Evolutionary conservation across 37 sponge, comb jelly and placozoan species (phyloP).

Genomic region (Bolinopsis microptera): DNA sequence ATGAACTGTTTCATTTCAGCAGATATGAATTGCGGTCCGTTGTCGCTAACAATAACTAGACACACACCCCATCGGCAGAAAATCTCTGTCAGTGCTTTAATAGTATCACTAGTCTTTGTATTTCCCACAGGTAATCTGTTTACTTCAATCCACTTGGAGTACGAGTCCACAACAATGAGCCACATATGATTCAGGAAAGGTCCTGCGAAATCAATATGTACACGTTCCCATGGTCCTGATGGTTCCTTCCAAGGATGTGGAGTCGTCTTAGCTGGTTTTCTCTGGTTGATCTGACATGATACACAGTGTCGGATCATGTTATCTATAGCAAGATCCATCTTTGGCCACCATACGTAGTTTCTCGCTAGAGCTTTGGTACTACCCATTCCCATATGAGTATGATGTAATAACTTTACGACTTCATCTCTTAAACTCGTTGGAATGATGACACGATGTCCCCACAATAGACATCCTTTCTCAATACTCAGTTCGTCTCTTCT

Average conservation of each 20-base stretch:
- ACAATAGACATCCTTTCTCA: neutral
- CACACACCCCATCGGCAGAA: conserved; percentile 69
- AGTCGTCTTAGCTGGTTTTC: neutral
- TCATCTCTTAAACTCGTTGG: neutral
- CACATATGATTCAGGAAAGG: neutral
- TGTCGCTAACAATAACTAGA: conserved; percentile 62
- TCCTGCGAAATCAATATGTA: neutral
- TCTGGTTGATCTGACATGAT: neutral
- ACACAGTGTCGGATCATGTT: neutral
- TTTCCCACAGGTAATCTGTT: conserved; percentile 52
- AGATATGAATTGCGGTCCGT: conserved; percentile 69
- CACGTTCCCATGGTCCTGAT: neutral
- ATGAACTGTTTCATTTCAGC: conserved; percentile 63
- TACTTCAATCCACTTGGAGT: conserved; percentile 73
- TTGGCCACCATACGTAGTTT: neutral
- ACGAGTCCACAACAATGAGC: conserved; percentile 58
- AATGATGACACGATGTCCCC: conserved; percentile 29
- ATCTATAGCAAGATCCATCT: neutral
- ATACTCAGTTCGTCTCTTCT: neutral
- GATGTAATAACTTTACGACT: neutral
- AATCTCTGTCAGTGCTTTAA: conserved; percentile 58
- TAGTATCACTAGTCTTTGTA: conserved; percentile 58
- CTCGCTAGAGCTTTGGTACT: neutral
- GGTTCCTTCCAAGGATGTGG: neutral
- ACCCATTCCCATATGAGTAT: neutral